Conservation (phyloP, 2,797 vertebrate genomes). For the Potorous gilbertii region DNA sequence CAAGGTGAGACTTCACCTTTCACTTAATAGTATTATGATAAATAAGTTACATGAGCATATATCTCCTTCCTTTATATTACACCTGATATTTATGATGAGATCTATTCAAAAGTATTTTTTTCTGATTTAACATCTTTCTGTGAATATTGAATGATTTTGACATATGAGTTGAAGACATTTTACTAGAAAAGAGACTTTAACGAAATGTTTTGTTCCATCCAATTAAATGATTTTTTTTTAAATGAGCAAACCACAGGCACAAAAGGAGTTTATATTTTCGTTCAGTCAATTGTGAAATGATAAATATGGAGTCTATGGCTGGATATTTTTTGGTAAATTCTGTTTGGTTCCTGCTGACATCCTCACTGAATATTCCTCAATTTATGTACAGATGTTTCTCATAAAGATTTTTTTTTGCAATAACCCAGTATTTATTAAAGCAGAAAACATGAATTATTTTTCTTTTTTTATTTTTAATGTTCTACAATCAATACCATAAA, state of each 20-base stretch:
- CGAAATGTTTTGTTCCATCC: background rate
- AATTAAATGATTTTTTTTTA: background rate
- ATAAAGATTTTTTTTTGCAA: background rate
- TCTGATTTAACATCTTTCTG: background rate
- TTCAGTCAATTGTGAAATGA: background rate
- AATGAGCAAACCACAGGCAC: background rate
- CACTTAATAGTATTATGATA: background rate
- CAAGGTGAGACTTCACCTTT: background rate
- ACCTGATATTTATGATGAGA: background rate
- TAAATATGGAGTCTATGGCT: background rate
- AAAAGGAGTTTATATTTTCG: background rate
- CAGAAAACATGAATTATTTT: no score
- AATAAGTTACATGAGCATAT: background rate
- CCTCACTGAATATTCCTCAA: background rate
- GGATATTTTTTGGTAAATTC: background rate
- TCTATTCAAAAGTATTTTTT: background rate
- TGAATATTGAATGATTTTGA: background rate
- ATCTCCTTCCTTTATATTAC: background rate
- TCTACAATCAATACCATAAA: no score
- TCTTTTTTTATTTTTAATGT: no score
- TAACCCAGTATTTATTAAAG: no score
- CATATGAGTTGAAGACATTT: no score
- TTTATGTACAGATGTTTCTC: background rate
- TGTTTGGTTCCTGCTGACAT: background rate
- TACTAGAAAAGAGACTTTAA: background rate